Base-by-base conservation (phyloP, 2,797 vertebrate genomes). In the Serranus cabrilla region DNA sequence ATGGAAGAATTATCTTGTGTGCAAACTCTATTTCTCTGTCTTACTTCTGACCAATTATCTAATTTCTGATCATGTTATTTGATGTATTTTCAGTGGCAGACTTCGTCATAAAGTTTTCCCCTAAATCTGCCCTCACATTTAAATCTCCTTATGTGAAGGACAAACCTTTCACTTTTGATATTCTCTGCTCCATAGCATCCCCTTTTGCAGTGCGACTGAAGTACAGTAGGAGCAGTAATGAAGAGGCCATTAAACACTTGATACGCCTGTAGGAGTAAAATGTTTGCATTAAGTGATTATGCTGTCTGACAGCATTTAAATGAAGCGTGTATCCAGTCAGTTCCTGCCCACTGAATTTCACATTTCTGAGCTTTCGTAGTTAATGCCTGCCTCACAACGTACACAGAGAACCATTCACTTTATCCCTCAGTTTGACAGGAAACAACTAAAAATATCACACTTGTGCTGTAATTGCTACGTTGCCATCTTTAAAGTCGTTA, bases 401-500 rank as follows among this genome's bases (percentile, higher is more conserved):
- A 85, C 87, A 91, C 89, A 91, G 91, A 91, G 87, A 84, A 73
- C 84, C 91, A 88, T 93, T 93, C 86, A 91, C 85, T 85, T 93
- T 88, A 87, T 88, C 74, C 85, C 81, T 87, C 87, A 31, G 88
- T 92, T 88, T 89, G 86, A 93, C 93, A 94, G 93, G 92, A 94
- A 94, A 91, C 86, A 91, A 92, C 94, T 93, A 94, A 94, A 95
- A 94, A 95, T 94, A 95, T 93, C 94, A 92, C 93, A 93, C 92
- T 93, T 86, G 76, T 89, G 91, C 91, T 81, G 93, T 94, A 94
- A 94, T 95, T 94, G 85, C 93, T 86, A 85, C 31, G 80, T 93
- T 92, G 89, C 91, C 90, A 84, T 93, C 92, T 94, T 94, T 94
- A 94, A 92, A 94, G 92, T 92, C 63, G 84, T 88, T 90, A 87